phyloP scores from a whole-genome alignment of 2,888 invertebrate species.

The Bibio marci region DNA sequence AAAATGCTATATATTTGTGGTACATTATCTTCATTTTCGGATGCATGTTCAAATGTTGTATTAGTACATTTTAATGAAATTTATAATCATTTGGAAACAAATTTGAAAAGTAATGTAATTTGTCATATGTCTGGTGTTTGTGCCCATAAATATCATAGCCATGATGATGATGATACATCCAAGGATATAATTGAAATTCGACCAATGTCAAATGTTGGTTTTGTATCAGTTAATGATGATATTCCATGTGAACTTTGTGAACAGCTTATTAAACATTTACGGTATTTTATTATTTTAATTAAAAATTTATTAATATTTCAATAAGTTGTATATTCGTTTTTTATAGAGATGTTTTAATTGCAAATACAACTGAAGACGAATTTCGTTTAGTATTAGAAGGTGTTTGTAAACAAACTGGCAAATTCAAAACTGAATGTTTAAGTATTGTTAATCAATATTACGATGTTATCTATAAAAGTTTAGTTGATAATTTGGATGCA shows the following conservation, averaged over 20 bases:
- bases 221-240: slow-evolving; percentile 39
- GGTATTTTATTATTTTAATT: slow-evolving; percentile 1
- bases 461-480: slow-evolving; percentile 47
- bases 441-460: slow-evolving; percentile 67
- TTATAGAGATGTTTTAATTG: slow-evolving; percentile 48
- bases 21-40: slow-evolving; percentile 51
- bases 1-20: slow-evolving; percentile 41
- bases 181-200: slow-evolving; percentile 38
- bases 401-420: slow-evolving; percentile 61
- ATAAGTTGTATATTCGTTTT: too few species aligned
- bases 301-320: too few species aligned
- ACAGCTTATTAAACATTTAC: slow-evolving; percentile 61
- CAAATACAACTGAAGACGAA: slow-evolving; percentile 71
- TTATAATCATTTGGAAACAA: slow-evolving; percentile 39
- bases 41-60: slow-evolving; percentile 59
- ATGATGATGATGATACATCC: slow-evolving; percentile 32
- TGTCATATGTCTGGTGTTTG: slow-evolving; percentile 69
- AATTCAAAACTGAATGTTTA: slow-evolving; percentile 56
- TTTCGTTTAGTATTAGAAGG: slow-evolving; percentile 50
- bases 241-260: slow-evolving; percentile 75
- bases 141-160: slow-evolving; percentile 43
- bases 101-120: slow-evolving; percentile 44
- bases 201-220: slow-evolving; percentile 37
- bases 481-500: slow-evolving; percentile 50
- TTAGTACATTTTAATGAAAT: slow-evolving; percentile 58